Percentiles rank a stretch among this genome's conserved stretches.
Conservation (phyloP, 1,140 invertebrate species). For the Rhagoletis pomonella region DNA sequence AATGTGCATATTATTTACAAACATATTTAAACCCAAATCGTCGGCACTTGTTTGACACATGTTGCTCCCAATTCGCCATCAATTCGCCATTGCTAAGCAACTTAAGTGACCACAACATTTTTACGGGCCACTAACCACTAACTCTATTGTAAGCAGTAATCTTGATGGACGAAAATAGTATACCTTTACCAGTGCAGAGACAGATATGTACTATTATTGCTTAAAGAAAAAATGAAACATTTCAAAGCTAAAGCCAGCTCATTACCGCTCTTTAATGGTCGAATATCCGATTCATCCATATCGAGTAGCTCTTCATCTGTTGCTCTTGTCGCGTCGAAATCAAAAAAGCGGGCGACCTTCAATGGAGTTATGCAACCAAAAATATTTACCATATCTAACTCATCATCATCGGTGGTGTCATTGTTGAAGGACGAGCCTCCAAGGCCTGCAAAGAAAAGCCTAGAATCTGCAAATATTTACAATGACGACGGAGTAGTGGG, state of each 20-base stretch:
- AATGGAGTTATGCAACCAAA: constrained; percentile 59
- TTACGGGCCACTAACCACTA: not conserved
- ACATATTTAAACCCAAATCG: too few species aligned
- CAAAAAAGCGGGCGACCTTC: constrained; percentile 55
- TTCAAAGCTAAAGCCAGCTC: constrained; percentile 68
- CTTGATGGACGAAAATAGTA: not conserved
- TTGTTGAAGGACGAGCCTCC: constrained; percentile 57
- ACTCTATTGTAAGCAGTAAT: not conserved
- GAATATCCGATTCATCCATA: constrained; percentile 67
- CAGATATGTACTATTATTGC: not conserved
- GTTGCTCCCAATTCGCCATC: not conserved
- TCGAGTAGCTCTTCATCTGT: constrained; percentile 57
- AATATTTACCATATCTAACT: constrained; percentile 65
- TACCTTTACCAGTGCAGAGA: too few species aligned
- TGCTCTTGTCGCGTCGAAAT: constrained; percentile 46
- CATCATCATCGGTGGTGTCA: constrained; percentile 56
- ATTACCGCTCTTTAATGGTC: constrained; percentile 69
- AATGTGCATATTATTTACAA: too few species aligned
- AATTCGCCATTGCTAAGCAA: not conserved
- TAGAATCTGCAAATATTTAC: too few species aligned
- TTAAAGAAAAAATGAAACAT: constrained; percentile 62
- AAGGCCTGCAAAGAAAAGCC: not conserved
- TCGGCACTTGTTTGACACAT: not conserved
- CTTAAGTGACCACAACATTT: constrained; percentile 13
- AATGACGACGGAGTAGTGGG: not conserved